Conservation (phyloP, 2,113 vertebrate species). For the Leiothrix lutea region DNA sequence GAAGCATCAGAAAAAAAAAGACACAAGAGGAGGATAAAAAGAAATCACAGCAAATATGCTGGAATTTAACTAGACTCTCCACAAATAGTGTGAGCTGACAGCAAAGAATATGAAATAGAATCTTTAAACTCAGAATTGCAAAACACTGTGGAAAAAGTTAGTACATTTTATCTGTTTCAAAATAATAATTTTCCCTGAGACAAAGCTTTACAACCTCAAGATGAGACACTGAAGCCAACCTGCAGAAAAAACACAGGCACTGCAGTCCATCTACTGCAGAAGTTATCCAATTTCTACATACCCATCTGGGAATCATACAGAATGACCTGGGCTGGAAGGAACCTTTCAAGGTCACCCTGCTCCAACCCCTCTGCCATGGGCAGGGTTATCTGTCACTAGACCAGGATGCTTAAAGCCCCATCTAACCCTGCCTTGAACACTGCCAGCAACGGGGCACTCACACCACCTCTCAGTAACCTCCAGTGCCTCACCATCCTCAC, state of each 20-base stretch:
- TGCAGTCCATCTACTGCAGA: background rate
- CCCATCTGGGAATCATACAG: accelerated
- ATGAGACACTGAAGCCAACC: background rate
- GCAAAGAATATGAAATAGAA: background rate
- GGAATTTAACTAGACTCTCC: background rate
- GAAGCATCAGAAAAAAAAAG: background rate
- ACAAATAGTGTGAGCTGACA: accelerated
- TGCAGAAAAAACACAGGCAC: background rate
- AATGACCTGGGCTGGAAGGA: background rate
- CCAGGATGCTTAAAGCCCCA: background rate
- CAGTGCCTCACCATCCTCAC: background rate
- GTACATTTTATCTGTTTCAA: background rate
- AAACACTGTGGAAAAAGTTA: background rate
- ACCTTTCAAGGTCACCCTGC: background rate
- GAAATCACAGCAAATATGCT: background rate
- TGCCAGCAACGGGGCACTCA: background rate
- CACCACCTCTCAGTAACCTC: background rate
- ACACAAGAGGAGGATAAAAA: accelerated
- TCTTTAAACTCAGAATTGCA: background rate
- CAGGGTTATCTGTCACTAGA: background rate
- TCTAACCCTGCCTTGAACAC: background rate
- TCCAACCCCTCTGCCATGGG: background rate
- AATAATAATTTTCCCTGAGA: background rate
- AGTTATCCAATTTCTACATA: accelerated
- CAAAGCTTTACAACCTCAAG: background rate